A percentile compares a stretch with the other conserved stretches of the same genome.
These are phyloP conservation scores for Lepidothrix coronata DNA, from an alignment of 2,113 vertebrate species.

Conservation along the genomic window DNA sequence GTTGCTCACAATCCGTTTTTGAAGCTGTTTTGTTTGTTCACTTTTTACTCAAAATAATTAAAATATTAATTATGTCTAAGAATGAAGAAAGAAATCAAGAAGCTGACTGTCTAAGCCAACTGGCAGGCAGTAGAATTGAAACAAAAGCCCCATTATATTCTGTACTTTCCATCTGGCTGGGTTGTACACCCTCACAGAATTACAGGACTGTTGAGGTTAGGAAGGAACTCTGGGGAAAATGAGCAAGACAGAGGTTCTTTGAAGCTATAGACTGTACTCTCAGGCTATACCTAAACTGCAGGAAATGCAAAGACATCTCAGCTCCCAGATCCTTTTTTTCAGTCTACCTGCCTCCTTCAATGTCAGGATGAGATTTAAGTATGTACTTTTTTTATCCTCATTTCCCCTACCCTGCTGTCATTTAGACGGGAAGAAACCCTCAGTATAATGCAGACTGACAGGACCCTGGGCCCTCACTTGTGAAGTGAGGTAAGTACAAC, in stretches of 20 bases:
- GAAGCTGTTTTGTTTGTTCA: neutral
- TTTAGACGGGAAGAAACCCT: neutral
- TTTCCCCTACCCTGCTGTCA: neutral
- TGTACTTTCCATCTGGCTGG: neutral
- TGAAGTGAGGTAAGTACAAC: neutral
- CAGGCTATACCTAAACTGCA: neutral
- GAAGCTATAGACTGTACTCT: neutral
- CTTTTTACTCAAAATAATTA: neutral
- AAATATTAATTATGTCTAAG: neutral
- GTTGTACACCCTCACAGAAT: neutral
- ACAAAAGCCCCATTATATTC: neutral
- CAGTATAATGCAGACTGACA: neutral
- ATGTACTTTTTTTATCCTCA: neutral
- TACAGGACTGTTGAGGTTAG: neutral
- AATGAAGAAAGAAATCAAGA: neutral
- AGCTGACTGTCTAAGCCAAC: neutral
- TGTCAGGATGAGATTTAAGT: neutral
- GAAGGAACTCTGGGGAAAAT: neutral
- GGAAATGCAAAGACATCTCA: neutral
- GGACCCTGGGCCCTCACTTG: neutral
- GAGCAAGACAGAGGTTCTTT: neutral
- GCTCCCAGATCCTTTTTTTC: neutral
- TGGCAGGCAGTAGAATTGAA: neutral
- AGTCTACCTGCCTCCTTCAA: neutral
- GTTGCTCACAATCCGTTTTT: neutral